phyloP scores from a whole-genome alignment of 2,113 vertebrate genomes.

The Myocastor coypus region DNA sequence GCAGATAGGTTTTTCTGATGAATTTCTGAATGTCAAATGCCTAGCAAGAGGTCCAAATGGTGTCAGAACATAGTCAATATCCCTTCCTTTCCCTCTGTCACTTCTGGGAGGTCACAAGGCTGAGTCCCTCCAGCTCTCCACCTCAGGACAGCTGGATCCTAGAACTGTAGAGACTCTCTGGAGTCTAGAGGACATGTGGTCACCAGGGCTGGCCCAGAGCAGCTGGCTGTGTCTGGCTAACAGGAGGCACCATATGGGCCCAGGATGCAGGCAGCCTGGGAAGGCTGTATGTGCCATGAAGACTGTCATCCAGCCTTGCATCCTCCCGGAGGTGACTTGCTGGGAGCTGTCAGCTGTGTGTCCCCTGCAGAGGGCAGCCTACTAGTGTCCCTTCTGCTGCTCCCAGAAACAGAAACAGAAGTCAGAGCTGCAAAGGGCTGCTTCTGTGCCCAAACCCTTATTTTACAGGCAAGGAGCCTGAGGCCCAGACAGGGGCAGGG shows the following conservation, averaged over 20 bases:
- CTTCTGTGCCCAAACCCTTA: conserved; percentile 6
- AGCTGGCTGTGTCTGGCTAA: conserved; percentile 46
- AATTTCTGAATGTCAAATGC: conserved; percentile 24
- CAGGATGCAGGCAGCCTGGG: not conserved
- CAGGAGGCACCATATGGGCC: conserved; percentile 71
- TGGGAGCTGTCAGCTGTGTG: conserved; percentile 73
- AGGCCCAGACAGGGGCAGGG: conserved; percentile 47
- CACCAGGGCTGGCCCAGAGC: conserved; percentile 35
- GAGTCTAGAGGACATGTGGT: conserved; percentile 2
- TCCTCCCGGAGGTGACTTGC: conserved; percentile 70
- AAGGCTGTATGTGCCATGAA: not conserved
- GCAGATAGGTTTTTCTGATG: conserved; percentile 30
- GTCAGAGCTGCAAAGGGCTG: conserved; percentile 50
- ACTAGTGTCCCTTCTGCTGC: conserved; percentile 73
- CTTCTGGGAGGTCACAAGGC: not conserved
- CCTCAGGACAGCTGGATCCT: not conserved
- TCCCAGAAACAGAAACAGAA: conserved; percentile 77
- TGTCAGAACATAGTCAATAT: not conserved
- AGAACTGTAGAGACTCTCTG: not conserved
- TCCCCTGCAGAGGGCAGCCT: conserved; percentile 67
- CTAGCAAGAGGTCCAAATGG: not conserved
- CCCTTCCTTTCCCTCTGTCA: not conserved
- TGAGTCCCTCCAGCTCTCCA: not conserved
- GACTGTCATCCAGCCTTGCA: not conserved
- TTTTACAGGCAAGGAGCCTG: conserved; percentile 57